phyloP scores from a whole-genome alignment of 1,140 invertebrate species.

The Pseudobourletiella spinata region DNA sequence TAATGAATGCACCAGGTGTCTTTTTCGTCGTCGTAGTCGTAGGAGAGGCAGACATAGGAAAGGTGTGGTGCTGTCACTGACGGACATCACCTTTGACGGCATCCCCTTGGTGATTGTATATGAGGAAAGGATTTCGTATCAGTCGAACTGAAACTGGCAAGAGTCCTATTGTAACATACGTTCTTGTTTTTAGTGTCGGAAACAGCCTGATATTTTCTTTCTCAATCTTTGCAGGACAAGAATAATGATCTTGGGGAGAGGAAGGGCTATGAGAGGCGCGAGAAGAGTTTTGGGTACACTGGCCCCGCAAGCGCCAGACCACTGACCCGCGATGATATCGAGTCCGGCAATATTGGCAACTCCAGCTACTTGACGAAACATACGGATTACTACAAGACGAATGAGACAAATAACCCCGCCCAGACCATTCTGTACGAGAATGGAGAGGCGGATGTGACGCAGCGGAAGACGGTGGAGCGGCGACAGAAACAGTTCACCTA shows the following conservation, averaged over 20 bases:
- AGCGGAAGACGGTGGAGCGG: slow-evolving; percentile 34
- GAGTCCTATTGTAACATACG: not conserved
- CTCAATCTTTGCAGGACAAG: slow-evolving; percentile 23
- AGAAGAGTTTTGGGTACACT: slow-evolving; percentile 34
- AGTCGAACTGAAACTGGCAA: not conserved
- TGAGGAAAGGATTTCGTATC: too few species aligned
- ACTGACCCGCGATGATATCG: slow-evolving; percentile 22
- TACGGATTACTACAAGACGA: slow-evolving; percentile 34
- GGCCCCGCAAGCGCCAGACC: slow-evolving; percentile 13
- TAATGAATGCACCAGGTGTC: too few species aligned
- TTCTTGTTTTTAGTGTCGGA: not conserved
- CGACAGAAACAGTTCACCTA: slow-evolving; percentile 29
- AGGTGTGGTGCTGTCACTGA: too few species aligned
- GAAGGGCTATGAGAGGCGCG: slow-evolving; percentile 33
- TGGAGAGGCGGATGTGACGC: slow-evolving; percentile 32
- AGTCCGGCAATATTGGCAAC: slow-evolving; percentile 24
- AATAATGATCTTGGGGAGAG: slow-evolving; percentile 29
- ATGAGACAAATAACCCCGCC: slow-evolving; percentile 32
- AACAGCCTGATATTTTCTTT: not conserved
- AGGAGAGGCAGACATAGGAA: too few species aligned
- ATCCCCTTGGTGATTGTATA: too few species aligned
- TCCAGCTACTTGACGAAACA: slow-evolving; percentile 34
- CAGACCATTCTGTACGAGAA: slow-evolving; percentile 34
- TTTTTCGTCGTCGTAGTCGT: too few species aligned
- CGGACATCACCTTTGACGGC: too few species aligned